Conservation (phyloP, 2,797 vertebrate species). For the Hafferia zeledoni region DNA sequence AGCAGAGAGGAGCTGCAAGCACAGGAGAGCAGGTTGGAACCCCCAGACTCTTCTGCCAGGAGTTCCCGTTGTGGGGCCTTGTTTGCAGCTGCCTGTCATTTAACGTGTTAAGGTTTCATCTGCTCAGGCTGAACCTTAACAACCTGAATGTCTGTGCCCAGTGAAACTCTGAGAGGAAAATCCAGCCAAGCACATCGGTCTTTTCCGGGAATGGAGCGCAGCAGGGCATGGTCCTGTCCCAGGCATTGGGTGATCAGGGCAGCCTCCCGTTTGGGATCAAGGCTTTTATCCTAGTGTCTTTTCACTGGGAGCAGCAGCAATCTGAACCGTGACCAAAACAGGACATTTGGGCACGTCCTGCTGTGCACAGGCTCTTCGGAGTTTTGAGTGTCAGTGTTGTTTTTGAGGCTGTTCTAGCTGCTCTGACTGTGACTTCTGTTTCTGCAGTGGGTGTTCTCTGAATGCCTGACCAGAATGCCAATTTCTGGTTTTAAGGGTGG, state of each 20-base stretch:
- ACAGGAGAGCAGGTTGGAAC: not conserved
- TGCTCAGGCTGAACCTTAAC: not conserved
- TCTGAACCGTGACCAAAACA: not conserved
- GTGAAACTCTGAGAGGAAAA: not conserved
- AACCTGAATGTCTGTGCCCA: not conserved
- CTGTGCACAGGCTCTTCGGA: not conserved
- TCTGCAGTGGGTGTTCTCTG: not conserved
- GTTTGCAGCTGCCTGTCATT: not conserved
- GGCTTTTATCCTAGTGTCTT: not conserved
- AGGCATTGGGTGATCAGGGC: not conserved
- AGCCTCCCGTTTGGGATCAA: not conserved
- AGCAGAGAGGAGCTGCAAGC: not conserved
- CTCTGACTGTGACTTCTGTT: not conserved
- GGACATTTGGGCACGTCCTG: not conserved
- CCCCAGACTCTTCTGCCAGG: not conserved
- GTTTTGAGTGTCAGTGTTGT: not conserved
- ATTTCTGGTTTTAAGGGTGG: not conserved
- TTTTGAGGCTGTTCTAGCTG: not conserved
- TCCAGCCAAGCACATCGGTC: not conserved
- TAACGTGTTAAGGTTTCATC: not conserved
- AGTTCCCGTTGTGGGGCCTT: not conserved
- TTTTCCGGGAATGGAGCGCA: not conserved
- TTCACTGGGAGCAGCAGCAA: not conserved
- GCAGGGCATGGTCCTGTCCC: not conserved
- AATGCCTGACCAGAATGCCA: not conserved